These are phyloP conservation scores for Globia sparganii DNA, from an alignment of 2,888 invertebrate species.

Conservation along the genomic window DNA sequence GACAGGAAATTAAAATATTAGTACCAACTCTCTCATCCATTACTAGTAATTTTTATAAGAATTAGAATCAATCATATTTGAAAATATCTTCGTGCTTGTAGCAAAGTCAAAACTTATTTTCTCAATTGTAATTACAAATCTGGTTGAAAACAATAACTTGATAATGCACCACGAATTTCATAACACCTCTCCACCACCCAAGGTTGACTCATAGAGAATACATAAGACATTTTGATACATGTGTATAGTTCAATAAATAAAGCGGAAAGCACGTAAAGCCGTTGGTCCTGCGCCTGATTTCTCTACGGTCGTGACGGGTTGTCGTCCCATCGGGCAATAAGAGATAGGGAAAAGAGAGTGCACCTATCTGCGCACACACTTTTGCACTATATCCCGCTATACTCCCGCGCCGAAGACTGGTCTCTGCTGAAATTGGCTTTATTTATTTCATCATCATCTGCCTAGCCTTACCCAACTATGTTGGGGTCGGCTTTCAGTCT, in stretches of 20 bases:
- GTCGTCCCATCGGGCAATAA: neutral
- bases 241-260: neutral
- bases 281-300: neutral
- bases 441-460: too few species aligned
- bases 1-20: neutral
- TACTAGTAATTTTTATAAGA: neutral
- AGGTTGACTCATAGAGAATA: neutral
- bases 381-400: neutral
- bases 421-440: neutral
- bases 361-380: neutral
- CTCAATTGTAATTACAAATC: neutral
- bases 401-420: neutral
- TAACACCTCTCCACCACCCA: neutral
- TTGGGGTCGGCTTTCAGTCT: too few species aligned
- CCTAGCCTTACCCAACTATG: too few species aligned
- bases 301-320: too few species aligned
- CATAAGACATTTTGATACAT: neutral
- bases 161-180: neutral
- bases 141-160: neutral
- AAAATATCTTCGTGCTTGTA: neutral
- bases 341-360: neutral
- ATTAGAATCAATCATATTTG: neutral
- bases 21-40: neutral
- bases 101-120: neutral
- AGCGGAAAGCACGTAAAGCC: neutral